A percentile compares a stretch with the other conserved stretches of the same genome.
phyloP scores from a whole-genome alignment of 2,113 vertebrate genomes.

The Notiomystis cincta region DNA sequence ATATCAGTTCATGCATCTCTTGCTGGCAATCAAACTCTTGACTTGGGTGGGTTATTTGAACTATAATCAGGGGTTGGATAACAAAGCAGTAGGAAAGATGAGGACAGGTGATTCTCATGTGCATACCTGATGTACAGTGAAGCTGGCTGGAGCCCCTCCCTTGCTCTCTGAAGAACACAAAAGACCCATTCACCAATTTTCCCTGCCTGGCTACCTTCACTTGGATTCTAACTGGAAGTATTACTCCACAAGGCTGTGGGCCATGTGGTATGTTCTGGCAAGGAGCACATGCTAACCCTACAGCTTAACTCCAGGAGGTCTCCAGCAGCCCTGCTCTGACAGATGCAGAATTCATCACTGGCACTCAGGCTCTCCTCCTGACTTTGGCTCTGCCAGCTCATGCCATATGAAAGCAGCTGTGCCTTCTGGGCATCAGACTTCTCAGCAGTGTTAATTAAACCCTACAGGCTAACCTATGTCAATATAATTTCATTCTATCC shows the following conservation, averaged over 20 bases:
- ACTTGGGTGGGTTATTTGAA: background rate
- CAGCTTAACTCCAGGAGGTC: background rate
- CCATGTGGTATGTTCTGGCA: background rate
- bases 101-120: background rate
- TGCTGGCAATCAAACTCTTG: background rate
- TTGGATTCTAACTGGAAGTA: background rate
- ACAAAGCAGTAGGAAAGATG: background rate
- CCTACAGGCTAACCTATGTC: background rate
- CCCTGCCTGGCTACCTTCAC: background rate
- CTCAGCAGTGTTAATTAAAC: background rate
- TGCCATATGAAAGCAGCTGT: background rate
- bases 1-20: background rate
- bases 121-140: background rate
- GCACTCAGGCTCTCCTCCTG: rapidly evolving
- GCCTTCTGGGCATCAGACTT: background rate
- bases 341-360: background rate
- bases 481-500: background rate
- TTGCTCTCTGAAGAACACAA: background rate
- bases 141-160: background rate
- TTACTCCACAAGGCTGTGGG: background rate
- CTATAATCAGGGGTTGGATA: background rate
- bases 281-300: background rate
- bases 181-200: background rate
- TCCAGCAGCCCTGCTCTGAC: background rate
- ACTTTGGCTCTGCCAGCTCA: background rate